Evolutionary conservation across 2,113 vertebrate genomes (phyloP), one percentile per base, ranked within the genome.

Genomic region (Phasianus colchicus): DNA sequence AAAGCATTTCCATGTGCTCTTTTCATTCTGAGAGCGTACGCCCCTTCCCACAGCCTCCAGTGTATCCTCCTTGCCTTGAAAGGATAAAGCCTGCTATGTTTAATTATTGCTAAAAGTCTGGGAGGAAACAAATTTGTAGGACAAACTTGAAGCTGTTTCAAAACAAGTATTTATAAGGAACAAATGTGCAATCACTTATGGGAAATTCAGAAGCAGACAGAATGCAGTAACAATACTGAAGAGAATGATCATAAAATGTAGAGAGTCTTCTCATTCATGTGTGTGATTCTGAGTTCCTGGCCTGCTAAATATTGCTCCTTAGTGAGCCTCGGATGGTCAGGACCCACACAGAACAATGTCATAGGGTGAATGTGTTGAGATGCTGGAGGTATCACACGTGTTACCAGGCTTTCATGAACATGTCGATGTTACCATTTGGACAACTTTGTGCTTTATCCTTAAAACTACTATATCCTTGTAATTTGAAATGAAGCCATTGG

Each of bases 341-440:
- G 22, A 55, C 43, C 29, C 36, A 6, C 0, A 0, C 6, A 43
- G 40, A 30, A 40, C 20, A 22, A 66, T 42, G 6, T 50, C 0
- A 0, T 18, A 61, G 17, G 67, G n/a, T 0, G 0, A 0, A 24
- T 0, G 1, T 10, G 17, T 42, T 64, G 55, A 13, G 10, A 0
- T 6, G 6, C 45, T 36, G 13, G 17, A 71, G 10, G 21, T 55
- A 42, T 6, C 8, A 4, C 18, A 42, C 29, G 22, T 54, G 34
- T 30, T 64, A 16, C 30, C 43, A 34, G 22, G 17, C 64, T 80
- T 64, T 52, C 50, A 17, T 3, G 66, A 91, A 43, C 20, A 40
- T 60, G 6, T 10, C 24, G 8, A 10, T 3, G 8, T 57, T 15
- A 6, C 55, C 73, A 4, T 38, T 38, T 24, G 24, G 48, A 74